A percentile compares a stretch with the other conserved stretches of the same genome.
These are phyloP conservation scores for Syngnathus typhle DNA, from an alignment of 2,113 vertebrate species.

Conservation along the genomic window DNA sequence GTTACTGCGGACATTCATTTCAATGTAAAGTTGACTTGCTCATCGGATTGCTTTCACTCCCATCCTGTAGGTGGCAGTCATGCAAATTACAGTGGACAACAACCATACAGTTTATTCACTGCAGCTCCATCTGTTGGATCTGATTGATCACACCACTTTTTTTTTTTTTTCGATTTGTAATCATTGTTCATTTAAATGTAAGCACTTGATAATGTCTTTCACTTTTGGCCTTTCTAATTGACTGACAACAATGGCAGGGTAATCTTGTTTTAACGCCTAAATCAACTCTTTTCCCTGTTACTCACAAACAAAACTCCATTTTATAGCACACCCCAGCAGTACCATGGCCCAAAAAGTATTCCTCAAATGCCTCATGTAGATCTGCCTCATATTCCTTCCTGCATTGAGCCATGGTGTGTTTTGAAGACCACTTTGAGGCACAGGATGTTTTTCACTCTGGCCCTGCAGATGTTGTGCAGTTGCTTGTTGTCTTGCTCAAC, in stretches of 20 bases:
- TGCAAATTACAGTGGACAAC: not conserved
- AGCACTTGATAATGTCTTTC: not conserved
- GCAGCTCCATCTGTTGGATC: not conserved
- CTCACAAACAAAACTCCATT: conserved; percentile 56
- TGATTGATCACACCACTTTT: not conserved
- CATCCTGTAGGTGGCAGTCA: not conserved
- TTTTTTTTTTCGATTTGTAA: not conserved
- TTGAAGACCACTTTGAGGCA: not conserved
- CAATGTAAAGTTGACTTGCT: not conserved
- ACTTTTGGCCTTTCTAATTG: not conserved
- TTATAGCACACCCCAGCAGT: conserved; percentile 35
- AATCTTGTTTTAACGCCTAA: not conserved
- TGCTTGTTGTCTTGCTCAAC: conserved; percentile 54
- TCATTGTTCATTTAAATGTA: not conserved
- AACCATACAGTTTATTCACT: not conserved
- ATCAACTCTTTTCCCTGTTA: conserved; percentile 21
- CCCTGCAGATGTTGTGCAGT: conserved; percentile 25
- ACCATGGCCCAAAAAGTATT: conserved; percentile 18
- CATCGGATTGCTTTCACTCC: not conserved
- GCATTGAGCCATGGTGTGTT: not conserved
- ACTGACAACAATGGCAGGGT: not conserved
- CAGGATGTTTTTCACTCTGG: conserved; percentile 24
- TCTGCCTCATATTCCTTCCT: not conserved
- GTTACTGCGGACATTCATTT: not conserved
- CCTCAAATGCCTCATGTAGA: conserved; percentile 13